Evolutionary conservation across 2,797 vertebrate genomes (phyloP), one percentile per base, ranked within the genome.

Genomic region (Eleutherodactylus coqui): DNA sequence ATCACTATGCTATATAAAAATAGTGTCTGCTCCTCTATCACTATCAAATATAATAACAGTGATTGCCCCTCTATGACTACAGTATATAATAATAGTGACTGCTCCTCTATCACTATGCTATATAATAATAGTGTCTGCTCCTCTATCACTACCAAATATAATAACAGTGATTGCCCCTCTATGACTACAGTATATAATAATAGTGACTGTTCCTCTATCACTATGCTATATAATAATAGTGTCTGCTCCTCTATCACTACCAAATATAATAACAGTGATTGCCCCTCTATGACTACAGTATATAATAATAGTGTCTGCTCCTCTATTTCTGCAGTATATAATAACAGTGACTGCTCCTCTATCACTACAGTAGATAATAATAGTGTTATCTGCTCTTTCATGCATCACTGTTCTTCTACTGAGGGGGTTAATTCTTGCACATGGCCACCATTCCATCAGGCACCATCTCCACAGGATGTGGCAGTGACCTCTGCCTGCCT

Each of bases 391-490:
- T n/a, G n/a, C n/a, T 8, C 5, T 24, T 21, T 16, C 29, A 6
- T 32, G 13, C 14, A 5, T 34, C 14, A 17, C 16, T 24, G 6
- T 38, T 38, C 17, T 21, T 69, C 5, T 21, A 9, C 5, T 41
- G 19, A 7, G n/a, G 11, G 51, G 70, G 55, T 82, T 82, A 82
- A 81, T 13, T 29, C 32, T n/a, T 80, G 8, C 78, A 21, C 55
- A 29, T 58, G 36, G 76, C 14, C 27, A 19, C n/a, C 36, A 55
- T 41, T 49, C 62, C 38, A 83, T 60, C 75, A 47, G 17, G n/a
- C 72, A 29, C 17, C 79, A 58, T 83, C 49, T 72, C 83, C 51
- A 87, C 75, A 87, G 85, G 85, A 87, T 78, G 70, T 77, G 58
- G 32, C 47, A 29, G 55, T 86, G 69, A 86, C 85, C 85, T 82